phyloP scores from a whole-genome alignment of 2,888 invertebrate species.

The Hypselothyrea guttata region DNA sequence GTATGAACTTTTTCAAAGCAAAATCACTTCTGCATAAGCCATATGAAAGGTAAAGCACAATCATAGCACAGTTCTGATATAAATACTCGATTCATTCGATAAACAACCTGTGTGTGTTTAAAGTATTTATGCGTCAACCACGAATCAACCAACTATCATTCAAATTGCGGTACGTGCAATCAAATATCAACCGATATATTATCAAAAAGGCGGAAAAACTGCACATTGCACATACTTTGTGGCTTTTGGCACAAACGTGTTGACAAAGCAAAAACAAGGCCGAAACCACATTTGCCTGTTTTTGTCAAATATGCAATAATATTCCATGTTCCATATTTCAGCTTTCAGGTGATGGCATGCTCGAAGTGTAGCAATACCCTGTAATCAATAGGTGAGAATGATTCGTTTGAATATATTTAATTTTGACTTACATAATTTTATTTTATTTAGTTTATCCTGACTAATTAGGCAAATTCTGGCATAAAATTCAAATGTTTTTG shows the following conservation, averaged over 20 bases:
- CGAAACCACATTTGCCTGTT: constrained; percentile 52
- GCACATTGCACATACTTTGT: constrained; percentile 41
- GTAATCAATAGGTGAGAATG: not conserved
- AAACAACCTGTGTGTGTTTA: no score
- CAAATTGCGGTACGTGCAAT: constrained; percentile 65
- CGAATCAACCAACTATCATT: constrained; percentile 63
- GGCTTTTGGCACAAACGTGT: constrained; percentile 46
- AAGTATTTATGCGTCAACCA: constrained; percentile 21
- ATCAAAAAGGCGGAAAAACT: constrained; percentile 30
- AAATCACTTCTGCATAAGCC: no score
- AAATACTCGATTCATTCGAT: no score
- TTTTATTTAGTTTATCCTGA: no score
- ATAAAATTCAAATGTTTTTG: no score
- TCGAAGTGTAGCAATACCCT: constrained; percentile 8
- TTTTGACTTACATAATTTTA: no score
- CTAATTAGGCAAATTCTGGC: no score
- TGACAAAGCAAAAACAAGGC: constrained; percentile 45
- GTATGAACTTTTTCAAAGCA: no score
- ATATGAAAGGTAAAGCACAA: no score
- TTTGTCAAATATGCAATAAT: constrained; percentile 61
- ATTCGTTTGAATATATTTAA: no score
- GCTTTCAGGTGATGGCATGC: constrained; percentile 20
- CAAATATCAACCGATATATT: constrained; percentile 34
- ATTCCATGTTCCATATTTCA: constrained; percentile 39
- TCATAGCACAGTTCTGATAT: no score